Base-by-base conservation (phyloP, 2,113 vertebrate species). In the Dicentrarchus labrax region DNA sequence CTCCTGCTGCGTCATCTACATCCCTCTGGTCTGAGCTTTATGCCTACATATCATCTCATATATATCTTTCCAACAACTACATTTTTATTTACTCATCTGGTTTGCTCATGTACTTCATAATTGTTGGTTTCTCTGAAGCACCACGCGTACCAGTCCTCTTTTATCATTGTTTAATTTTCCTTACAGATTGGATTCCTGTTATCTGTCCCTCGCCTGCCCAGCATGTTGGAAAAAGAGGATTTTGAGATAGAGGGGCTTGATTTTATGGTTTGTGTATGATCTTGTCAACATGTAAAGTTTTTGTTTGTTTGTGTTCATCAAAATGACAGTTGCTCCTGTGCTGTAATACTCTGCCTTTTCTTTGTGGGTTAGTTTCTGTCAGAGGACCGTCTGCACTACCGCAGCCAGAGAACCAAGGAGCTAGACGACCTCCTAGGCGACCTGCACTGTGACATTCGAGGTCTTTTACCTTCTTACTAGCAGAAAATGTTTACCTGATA, bases 101-200 rank as follows among this genome's bases (percentile, higher is more conserved):
- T 22, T 43, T 65, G 6, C 22, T 17, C 11, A 7, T 50, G 3
- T 56, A 21, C 17, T 66, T 24, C 39, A 24, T 68, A 12, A 69
- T 1, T 22, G 9, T 57, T 19, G 48, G 64, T 56, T 70, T 66
- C 19, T 53, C 39, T 56, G n/a, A 21, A 39, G 4, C 30, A 38
- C 8, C 48, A 45, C 9, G 24, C 30, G 5, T 47, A 64, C 45
- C 10, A 66, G 17, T 24, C 36, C 51, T 70, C 3, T 45, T 70
- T 36, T 22, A 36, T 47, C 2, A 12, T 24, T 66, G 8, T 73
- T 74, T n/a, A 71, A 70, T 61, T 86, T 7, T 53, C 50, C 67
- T 38, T 38, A 17, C 92, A 97, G 97, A 97, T 99, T 65, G 98
- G 98, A 74, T 99, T 99, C 87, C 96, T 99, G 67, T 97, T 99